A percentile compares a stretch with the other conserved stretches of the same genome.
Evolutionary conservation across 2,113 vertebrate species (phyloP).

Genomic region (Coturnix japonica): DNA sequence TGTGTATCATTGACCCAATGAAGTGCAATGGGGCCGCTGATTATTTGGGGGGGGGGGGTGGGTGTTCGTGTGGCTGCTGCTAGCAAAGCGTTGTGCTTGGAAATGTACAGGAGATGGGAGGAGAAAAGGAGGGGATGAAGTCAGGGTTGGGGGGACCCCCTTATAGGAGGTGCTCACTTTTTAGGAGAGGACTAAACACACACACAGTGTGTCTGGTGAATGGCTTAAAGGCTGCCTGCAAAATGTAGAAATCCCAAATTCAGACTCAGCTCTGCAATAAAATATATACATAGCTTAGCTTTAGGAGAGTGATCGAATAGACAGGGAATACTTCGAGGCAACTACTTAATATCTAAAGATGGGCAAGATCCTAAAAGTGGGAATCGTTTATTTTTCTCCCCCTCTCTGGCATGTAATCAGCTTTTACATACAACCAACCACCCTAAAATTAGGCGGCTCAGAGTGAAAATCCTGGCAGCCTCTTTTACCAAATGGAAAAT

Average conservation of each 20-base stretch:
- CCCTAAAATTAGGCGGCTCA: background rate
- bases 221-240: background rate
- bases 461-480: background rate
- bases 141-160: fast-evolving
- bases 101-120: background rate
- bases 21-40: conserved; percentile 23
- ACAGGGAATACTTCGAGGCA: background rate
- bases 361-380: background rate
- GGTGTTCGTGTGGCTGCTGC: background rate
- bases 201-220: fast-evolving
- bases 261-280: background rate
- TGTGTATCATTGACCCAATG: conserved; percentile 65
- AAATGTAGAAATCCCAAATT: fast-evolving
- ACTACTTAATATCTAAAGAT: background rate
- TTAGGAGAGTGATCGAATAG: background rate
- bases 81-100: background rate
- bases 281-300: fast-evolving
- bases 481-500: background rate
- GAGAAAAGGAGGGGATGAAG: background rate
- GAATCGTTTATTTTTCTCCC: background rate
- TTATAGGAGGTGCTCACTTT: background rate
- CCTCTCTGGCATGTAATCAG: background rate
- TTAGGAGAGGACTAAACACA: background rate
- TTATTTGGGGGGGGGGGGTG: background rate
- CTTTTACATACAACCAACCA: background rate